Evolutionary conservation across 2,113 vertebrate genomes (phyloP), one percentile per base, ranked within the genome.

Genomic region (Onychorhynchus coronatus): DNA sequence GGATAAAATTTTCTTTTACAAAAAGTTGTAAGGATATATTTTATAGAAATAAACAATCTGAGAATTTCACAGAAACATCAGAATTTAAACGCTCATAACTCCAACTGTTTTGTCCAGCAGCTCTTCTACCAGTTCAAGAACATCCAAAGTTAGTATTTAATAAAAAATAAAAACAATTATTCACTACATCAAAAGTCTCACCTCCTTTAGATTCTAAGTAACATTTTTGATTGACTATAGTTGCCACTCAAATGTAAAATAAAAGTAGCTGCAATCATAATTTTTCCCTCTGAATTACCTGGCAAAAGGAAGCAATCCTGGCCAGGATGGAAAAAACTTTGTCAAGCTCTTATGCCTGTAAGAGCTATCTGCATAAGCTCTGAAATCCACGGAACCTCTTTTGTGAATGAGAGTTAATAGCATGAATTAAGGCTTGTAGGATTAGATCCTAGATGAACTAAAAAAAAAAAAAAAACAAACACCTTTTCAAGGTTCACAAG

Each of bases 51-150:
- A 93, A 98, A 97, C 95, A 97, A 95, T 98, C 97, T 97, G 97
- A 98, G 95, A 67, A 97, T 98, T 98, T 98, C 97, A 98, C 96
- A 97, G 97, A 97, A 98, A 98, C 95, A 80, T 97, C 97, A 98
- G 97, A 97, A 96, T 97, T 97, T 94, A 83, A 96, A 96, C 91
- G 96, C 96, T 96, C 75, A 56, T 95, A 97, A 83, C 93, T 97
- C 91, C 96, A 91, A 92, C 88, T 93, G 76, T 96, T 81, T 91
- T 74, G 74, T 90, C 92, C 96, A 96, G 84, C 73, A 96, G 77
- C 87, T 89, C 50, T 77, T 92, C 94, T 94, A 97, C 49, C 85
- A 91, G 68, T 68, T 92, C 75, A 87, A 79, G 91, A 84, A 81
- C 55, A 95, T 94, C 90, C 91, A 93, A 18, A 70, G 93, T 95